Conservation (phyloP, 2,113 vertebrate species). For the Collichthys lucidus region DNA sequence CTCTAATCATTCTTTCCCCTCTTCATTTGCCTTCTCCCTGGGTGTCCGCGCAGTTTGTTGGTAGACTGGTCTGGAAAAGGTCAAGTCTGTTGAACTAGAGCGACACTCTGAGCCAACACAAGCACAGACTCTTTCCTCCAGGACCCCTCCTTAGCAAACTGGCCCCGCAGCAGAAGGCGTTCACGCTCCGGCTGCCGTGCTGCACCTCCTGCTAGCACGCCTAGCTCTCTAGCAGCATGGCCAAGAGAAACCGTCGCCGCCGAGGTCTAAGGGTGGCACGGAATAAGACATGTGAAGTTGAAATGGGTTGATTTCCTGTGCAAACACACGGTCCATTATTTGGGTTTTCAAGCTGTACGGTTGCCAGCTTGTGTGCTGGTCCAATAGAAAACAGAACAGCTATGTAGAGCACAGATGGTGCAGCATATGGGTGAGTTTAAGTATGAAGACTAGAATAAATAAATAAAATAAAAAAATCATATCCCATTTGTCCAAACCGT, state of each 20-base stretch:
- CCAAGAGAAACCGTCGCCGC: conserved; percentile 62
- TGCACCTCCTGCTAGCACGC: conserved; percentile 74
- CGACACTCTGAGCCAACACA: conserved; percentile 85
- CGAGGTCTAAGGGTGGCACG: conserved; percentile 48
- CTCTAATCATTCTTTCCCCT: conserved; percentile 34
- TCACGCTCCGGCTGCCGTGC: conserved; percentile 43
- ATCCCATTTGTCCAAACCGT: conserved; percentile 52
- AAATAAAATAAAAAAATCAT: conserved; percentile 1
- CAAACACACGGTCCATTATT: conserved; percentile 65
- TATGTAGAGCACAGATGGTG: conserved; percentile 72
- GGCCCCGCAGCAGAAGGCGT: conserved; percentile 76
- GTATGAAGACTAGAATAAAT: conserved; percentile 42
- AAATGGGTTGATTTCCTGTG: conserved; percentile 64
- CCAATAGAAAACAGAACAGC: conserved; percentile 63
- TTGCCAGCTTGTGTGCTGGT: conserved; percentile 67
- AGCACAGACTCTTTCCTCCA: conserved; percentile 86
- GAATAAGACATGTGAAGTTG: conserved; percentile 67
- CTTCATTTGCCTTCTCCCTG: conserved; percentile 59
- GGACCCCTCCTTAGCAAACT: conserved; percentile 37
- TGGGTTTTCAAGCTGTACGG: conserved; percentile 59
- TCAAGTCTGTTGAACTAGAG: conserved; percentile 84
- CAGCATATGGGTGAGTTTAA: conserved; percentile 67
- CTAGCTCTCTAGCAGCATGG: conserved; percentile 71
- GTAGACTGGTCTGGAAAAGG: conserved; percentile 86
- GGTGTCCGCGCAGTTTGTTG: conserved; percentile 85